Conservation (phyloP, 1,140 invertebrate genomes). For the Oncopodura yosiiana region DNA sequence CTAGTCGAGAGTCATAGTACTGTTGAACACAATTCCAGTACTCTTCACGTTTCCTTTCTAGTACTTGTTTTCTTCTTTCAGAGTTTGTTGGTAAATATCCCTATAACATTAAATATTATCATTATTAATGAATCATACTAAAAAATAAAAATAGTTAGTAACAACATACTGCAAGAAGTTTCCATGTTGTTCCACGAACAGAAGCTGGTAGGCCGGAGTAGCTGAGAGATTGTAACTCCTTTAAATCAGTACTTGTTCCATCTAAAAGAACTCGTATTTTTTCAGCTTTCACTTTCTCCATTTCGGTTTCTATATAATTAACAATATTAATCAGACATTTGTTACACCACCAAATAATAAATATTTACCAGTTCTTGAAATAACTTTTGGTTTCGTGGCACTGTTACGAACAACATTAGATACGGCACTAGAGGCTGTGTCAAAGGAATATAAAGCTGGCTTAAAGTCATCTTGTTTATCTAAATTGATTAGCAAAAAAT, state of each 20-base stretch:
- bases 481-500: no score
- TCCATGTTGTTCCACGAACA: slow-evolving; percentile 64
- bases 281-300: slow-evolving; percentile 67
- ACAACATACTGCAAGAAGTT: slow-evolving; percentile 57
- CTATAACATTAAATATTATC: slow-evolving; percentile 35
- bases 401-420: slow-evolving; percentile 13
- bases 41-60: slow-evolving; percentile 84
- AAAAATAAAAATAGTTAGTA: not conserved
- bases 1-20: slow-evolving; percentile 87
- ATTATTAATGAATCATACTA: slow-evolving; percentile 33
- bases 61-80: slow-evolving; percentile 68
- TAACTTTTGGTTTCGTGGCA: slow-evolving; percentile 29
- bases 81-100: slow-evolving; percentile 87
- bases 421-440: no score
- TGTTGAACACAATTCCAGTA: slow-evolving; percentile 92
- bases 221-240: slow-evolving; percentile 78
- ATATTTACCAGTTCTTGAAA: slow-evolving; percentile 24
- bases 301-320: slow-evolving; percentile 37
- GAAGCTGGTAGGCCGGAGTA: slow-evolving; percentile 90
- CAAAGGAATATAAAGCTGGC: no score
- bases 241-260: slow-evolving; percentile 57
- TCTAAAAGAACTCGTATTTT: slow-evolving; percentile 68
- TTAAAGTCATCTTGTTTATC: no score
- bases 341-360: not conserved
- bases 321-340: not conserved